These are phyloP conservation scores for Brotogeris chrysoptera DNA, from an alignment of 2,797 vertebrate species.

Conservation along the genomic window DNA sequence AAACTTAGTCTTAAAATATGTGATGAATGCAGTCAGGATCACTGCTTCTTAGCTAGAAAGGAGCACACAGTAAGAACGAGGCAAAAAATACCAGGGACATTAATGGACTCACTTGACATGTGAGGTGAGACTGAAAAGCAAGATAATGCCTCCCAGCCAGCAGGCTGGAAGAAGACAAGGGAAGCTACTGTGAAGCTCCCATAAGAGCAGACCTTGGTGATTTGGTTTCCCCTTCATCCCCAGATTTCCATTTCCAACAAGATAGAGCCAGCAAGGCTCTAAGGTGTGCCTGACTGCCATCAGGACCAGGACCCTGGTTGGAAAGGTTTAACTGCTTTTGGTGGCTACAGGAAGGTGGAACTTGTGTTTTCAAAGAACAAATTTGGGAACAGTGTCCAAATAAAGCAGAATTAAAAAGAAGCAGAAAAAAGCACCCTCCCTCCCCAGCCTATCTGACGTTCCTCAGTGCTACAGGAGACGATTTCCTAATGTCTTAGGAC, in stretches of 20 bases:
- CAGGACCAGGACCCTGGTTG: neutral
- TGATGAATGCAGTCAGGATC: neutral
- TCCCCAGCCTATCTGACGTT: accelerated
- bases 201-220: neutral
- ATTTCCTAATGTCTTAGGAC: neutral
- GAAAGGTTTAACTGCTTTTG: neutral
- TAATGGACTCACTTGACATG: accelerated
- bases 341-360: neutral
- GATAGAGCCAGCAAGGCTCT: neutral
- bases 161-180: neutral
- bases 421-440: neutral
- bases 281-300: neutral
- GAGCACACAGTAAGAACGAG: accelerated
- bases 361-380: neutral
- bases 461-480: neutral
- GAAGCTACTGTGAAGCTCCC: neutral
- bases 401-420: neutral
- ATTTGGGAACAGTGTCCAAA: neutral
- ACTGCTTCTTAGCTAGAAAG: neutral
- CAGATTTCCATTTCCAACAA: neutral
- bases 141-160: neutral
- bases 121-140: neutral
- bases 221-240: neutral
- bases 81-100: neutral
- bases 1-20: neutral